Evolutionary conservation across 2,888 invertebrate species (phyloP), one percentile per base, ranked within the genome.

Genomic region (Pelosia muscerda): DNA sequence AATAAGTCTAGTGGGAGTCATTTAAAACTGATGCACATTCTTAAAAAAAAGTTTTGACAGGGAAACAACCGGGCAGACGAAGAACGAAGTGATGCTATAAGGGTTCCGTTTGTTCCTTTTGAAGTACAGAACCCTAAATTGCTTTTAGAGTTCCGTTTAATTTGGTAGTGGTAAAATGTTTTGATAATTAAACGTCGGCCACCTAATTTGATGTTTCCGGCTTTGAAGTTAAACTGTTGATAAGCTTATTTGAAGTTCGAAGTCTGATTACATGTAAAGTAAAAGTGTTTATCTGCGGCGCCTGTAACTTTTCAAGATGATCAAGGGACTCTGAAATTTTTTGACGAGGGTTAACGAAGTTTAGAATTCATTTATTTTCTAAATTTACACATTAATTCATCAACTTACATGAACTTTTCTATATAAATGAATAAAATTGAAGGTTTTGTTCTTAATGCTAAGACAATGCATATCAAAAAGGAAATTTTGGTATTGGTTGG

Each of bases 241-340:
- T 42, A n/a, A 68, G 72, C 58, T 76, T 71, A 76, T 69, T 78
- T 64, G 58, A 25, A 68, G 63, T 66, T 69, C n/a, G 56, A 31
- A 65, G 59, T 68, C 26, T 65, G 63, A 72, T 78, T 63, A 74
- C 73, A 73, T 78, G 66, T 72, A 75, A 73, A 72, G 76, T 70
- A 69, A 65, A 71, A 61, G 56, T 67, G 58, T 60, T 57, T 49
- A 55, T 69, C 63, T 19, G 55, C 58, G 42, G 25, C 9, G 65
- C 67, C 58, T 66, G 31, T 63, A 54, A 34, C 54, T 54, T 76
- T 70, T 69, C 34, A 63, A 70, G 63, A 72, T 65, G 34, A 56
- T 68, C 58, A 60, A 34, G 38, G 62, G 55, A 22, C 28, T 34
- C 22, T 11, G n/a, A 25, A 38, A 56, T 38, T 26, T 55, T 15